Percentiles rank a stretch among this genome's conserved stretches.
Evolutionary conservation across 2,888 invertebrate genomes (phyloP).

Genomic region (Baccha elongata): DNA sequence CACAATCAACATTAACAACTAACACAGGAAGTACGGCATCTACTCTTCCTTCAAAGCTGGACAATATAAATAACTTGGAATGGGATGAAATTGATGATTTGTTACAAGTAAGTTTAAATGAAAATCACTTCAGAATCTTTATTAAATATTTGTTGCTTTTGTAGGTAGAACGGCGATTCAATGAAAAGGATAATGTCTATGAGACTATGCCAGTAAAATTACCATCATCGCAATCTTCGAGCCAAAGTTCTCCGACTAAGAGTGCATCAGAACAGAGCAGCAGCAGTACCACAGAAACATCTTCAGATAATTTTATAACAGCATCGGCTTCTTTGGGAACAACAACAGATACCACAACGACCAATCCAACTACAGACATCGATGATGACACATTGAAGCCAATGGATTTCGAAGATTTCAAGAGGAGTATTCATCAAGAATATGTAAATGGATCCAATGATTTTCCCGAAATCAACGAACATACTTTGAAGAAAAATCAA

Average conservation of each 20-base stretch:
- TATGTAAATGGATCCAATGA: conserved; percentile 82
- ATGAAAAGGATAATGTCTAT: conserved; percentile 86
- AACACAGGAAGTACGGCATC: conserved; percentile 79
- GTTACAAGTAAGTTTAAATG: conserved; percentile 83
- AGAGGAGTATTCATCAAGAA: conserved; percentile 81
- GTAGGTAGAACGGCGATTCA: conserved; percentile 86
- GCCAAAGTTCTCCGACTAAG: conserved; percentile 80
- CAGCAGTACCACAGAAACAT: conserved; percentile 76
- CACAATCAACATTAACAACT: conserved; percentile 75
- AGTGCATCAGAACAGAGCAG: conserved; percentile 77
- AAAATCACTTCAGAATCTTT: too few species aligned
- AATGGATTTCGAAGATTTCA: conserved; percentile 82
- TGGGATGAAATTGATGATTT: conserved; percentile 89
- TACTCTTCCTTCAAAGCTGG: conserved; percentile 87
- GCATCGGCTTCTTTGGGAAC: conserved; percentile 78
- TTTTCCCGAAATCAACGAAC: conserved; percentile 80
- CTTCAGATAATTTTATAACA: conserved; percentile 80
- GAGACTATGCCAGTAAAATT: conserved; percentile 87
- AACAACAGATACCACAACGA: conserved; percentile 78
- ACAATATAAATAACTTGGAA: conserved; percentile 85
- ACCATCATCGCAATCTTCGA: conserved; percentile 83
- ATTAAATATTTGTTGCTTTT: too few species aligned
- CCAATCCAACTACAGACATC: conserved; percentile 77
- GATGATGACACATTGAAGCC: conserved; percentile 82
- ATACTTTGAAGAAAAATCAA: conserved; percentile 82